Conservation (phyloP, 2,888 invertebrate species). For the Orthonychiurus folsomi region DNA sequence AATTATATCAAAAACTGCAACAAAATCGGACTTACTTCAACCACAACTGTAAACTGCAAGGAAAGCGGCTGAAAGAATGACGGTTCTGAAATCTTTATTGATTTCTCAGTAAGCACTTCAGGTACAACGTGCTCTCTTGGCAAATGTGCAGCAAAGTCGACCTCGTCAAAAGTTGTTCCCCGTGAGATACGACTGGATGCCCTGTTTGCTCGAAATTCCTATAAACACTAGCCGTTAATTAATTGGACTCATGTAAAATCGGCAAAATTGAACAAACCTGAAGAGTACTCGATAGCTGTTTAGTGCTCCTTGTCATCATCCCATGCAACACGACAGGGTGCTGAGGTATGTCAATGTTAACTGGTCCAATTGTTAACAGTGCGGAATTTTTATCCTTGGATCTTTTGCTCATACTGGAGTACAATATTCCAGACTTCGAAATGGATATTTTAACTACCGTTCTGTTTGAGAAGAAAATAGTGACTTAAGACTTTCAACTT, state of each 20-base stretch:
- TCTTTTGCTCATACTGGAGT: conserved; percentile 69
- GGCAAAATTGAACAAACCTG: conserved; percentile 51
- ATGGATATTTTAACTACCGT: conserved; percentile 89
- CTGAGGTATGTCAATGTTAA: conserved; percentile 92
- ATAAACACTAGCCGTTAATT: conserved; percentile 17
- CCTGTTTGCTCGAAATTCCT: conserved; percentile 72
- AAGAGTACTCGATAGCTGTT: conserved; percentile 82
- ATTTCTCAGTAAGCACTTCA: conserved; percentile 40
- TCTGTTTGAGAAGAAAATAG: conserved; percentile 46
- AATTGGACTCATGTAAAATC: not conserved
- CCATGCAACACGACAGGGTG: conserved; percentile 96
- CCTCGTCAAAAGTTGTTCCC: conserved; percentile 53
- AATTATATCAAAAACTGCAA: not conserved
- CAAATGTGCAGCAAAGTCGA: conserved; percentile 43
- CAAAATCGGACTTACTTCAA: conserved; percentile 54
- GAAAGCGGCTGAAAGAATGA: conserved; percentile 62
- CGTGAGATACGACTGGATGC: conserved; percentile 67
- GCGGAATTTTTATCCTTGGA: conserved; percentile 66
- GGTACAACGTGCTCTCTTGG: conserved; percentile 41
- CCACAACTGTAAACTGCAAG: conserved; percentile 74
- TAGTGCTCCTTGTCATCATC: conserved; percentile 92
- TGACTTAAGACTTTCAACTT: too few relatives aligned
- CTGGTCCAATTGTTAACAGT: conserved; percentile 74
- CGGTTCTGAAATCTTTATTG: conserved; percentile 50
- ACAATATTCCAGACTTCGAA: conserved; percentile 83